These are phyloP conservation scores for Petrolisthes cinctipes DNA, from an alignment of 2,888 invertebrate genomes.

Conservation along the genomic window DNA sequence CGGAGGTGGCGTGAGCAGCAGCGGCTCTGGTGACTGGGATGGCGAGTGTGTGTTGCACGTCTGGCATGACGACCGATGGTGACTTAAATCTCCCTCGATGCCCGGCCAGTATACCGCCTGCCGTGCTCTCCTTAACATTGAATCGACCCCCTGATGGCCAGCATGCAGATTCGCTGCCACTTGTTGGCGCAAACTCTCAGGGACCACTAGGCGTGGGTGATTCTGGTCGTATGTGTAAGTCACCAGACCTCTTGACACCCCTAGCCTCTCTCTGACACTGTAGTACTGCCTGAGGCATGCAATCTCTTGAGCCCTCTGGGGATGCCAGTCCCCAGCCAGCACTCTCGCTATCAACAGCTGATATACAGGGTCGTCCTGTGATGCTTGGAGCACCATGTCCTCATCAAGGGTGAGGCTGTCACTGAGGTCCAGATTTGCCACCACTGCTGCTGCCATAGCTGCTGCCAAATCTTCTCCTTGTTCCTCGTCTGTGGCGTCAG, in stretches of 20 bases:
- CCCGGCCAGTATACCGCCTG: conserved; percentile 29
- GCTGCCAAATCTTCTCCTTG: background rate
- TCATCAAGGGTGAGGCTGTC: conserved; percentile 10
- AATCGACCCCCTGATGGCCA: conserved; percentile 10
- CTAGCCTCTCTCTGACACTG: background rate
- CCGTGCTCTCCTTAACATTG: conserved; percentile 23
- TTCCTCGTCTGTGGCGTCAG: background rate
- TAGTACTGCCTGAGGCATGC: background rate
- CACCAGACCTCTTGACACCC: conserved; percentile 3
- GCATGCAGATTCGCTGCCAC: conserved; percentile 18
- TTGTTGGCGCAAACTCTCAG: background rate
- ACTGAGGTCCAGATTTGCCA: conserved; percentile 15
- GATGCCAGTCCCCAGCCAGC: background rate
- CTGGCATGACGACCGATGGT: background rate
- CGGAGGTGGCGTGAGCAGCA: background rate
- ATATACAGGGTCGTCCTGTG: conserved; percentile 15
- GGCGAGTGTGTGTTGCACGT: conserved; percentile 31
- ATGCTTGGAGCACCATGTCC: background rate
- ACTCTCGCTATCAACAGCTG: background rate
- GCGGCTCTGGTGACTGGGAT: conserved; percentile 17
- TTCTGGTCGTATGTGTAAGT: conserved; percentile 11
- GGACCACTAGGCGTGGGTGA: conserved; percentile 5
- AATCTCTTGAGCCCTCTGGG: conserved; percentile 4
- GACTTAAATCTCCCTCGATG: background rate
- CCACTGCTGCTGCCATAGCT: background rate